Evolutionary conservation across 2,113 vertebrate genomes (phyloP).

Genomic region (Rhizomys pruinosus): DNA sequence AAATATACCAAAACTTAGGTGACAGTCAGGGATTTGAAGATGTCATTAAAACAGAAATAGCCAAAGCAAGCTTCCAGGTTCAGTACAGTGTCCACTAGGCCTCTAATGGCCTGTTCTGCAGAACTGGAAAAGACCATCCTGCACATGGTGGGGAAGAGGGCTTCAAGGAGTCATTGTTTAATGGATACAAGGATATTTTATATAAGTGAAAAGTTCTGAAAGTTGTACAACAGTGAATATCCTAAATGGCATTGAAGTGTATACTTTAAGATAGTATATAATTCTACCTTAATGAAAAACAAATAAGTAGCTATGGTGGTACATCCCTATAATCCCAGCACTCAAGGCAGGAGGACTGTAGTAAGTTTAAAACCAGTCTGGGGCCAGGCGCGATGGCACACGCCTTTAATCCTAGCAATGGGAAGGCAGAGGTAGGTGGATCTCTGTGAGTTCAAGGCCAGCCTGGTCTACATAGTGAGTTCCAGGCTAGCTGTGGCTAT

Average conservation of each 20-base stretch:
- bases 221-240: neutral
- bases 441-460: too few relatives aligned
- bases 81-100: neutral
- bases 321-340: neutral
- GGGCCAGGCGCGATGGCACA: too few relatives aligned
- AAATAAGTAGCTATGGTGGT: neutral
- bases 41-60: neutral
- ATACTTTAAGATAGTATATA: neutral
- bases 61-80: neutral
- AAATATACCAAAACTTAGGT: neutral
- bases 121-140: neutral
- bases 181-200: neutral
- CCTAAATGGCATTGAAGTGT: neutral
- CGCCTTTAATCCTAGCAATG: too few relatives aligned
- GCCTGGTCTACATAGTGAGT: too few relatives aligned
- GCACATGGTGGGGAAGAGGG: neutral
- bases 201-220: slow-evolving; percentile 24
- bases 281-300: neutral
- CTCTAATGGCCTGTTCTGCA: neutral
- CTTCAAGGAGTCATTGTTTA: neutral
- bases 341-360: neutral
- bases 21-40: neutral
- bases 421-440: too few relatives aligned
- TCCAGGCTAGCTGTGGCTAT: too few relatives aligned
- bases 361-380: neutral